Conservation (phyloP, 2,888 invertebrate genomes). For the Agrilus cyanescens region DNA sequence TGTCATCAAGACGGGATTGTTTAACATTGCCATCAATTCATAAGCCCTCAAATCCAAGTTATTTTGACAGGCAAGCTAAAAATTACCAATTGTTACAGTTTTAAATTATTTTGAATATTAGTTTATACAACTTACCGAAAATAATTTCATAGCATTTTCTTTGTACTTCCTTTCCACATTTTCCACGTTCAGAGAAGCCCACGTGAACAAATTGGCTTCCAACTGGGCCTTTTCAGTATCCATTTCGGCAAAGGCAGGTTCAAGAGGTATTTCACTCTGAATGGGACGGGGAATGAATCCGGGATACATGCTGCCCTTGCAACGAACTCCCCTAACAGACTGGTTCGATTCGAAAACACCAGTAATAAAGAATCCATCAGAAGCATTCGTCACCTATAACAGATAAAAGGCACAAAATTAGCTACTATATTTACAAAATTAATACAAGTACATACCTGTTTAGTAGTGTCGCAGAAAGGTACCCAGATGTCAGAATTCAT, state of each 20-base stretch:
- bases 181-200: slow-evolving; percentile 48
- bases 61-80: slow-evolving; percentile 69
- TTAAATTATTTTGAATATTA: no score
- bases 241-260: slow-evolving; percentile 35
- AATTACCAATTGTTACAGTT: slow-evolving; percentile 10
- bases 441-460: slow-evolving; percentile 45
- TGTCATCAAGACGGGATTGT: slow-evolving; percentile 63
- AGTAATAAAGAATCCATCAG: slow-evolving; percentile 64
- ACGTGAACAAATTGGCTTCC: slow-evolving; percentile 62
- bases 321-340: slow-evolving; percentile 70
- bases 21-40: slow-evolving; percentile 74
- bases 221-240: slow-evolving; percentile 69
- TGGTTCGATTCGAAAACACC: slow-evolving; percentile 68
- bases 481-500: slow-evolving; percentile 63
- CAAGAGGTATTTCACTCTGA: slow-evolving; percentile 60
- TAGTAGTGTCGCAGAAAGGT: slow-evolving; percentile 63
- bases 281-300: slow-evolving; percentile 77
- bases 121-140: slow-evolving; percentile 64
- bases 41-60: slow-evolving; percentile 77
- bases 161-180: slow-evolving; percentile 56
- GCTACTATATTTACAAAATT: background rate
- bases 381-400: slow-evolving; percentile 48
- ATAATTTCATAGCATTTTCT: slow-evolving; percentile 77
- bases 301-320: slow-evolving; percentile 82
- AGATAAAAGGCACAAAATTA: background rate